A percentile compares a stretch with the other conserved stretches of the same genome.
These are phyloP conservation scores for Adelognathus sp. DNA, from an alignment of 2,888 invertebrate species.

Conservation along the genomic window DNA sequence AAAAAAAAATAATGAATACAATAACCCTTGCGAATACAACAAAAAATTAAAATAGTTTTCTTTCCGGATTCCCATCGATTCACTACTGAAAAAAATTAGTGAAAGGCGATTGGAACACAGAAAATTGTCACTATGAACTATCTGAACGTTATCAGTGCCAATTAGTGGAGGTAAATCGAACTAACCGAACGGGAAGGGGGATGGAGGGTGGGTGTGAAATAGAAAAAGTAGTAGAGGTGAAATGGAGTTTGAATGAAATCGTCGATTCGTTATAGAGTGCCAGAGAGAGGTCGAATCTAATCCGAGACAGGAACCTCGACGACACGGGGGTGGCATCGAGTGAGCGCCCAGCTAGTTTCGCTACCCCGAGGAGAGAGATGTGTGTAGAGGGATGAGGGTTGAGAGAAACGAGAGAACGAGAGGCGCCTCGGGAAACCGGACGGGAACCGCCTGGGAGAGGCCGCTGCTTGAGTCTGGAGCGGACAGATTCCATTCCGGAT, in stretches of 20 bases:
- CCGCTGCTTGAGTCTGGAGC: constrained; percentile 77
- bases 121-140: background rate
- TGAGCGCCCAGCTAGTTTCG: constrained; percentile 31
- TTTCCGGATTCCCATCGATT: no score
- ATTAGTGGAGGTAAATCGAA: constrained; percentile 15
- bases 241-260: constrained; percentile 60
- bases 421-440: constrained; percentile 53
- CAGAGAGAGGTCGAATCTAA: constrained; percentile 54
- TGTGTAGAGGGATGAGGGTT: background rate
- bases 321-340: constrained; percentile 46
- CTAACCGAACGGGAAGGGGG: no score
- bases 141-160: constrained; percentile 17
- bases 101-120: no score
- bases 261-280: constrained; percentile 54
- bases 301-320: constrained; percentile 51
- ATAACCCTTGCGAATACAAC: no score
- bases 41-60: no score
- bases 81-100: no score
- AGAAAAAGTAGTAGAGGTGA: constrained; percentile 26
- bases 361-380: background rate
- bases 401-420: constrained; percentile 35
- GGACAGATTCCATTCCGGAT: constrained; percentile 81
- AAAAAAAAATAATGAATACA: no score
- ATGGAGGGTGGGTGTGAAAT: background rate
- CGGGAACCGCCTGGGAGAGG: constrained; percentile 66